Base-by-base conservation (phyloP, 1,140 invertebrate genomes). In the Radopholus similis region DNA sequence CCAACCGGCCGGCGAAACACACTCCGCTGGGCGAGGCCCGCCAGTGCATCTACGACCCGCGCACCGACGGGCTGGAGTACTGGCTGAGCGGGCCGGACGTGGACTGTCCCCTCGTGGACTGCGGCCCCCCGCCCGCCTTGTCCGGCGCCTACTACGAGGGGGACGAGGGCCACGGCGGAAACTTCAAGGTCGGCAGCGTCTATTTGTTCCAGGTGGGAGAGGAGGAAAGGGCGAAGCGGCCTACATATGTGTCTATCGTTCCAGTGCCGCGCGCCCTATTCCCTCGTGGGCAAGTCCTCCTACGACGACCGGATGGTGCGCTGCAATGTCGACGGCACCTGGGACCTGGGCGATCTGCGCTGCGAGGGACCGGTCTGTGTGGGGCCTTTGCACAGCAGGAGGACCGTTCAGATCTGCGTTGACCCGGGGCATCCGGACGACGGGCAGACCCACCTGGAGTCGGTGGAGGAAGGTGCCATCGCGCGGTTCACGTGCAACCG, bases 271-370 rank as follows among this genome's bases (percentile, higher is more conserved):
- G 91, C 94, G 77, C 95, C 93, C 0, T 95, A 95, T 81, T 92
- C 91, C 78, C 83, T 95, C 26, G 92, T 91, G 30, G 93, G 93
- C 3, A 91, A 94, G 85, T 93, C 91, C 0, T 90, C 88, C 37
- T 89, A 89, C 73, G 90, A 92, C 73, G 92, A 96, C 76, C 93
- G 93, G 79, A 89, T 93, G 21, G 92, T 96, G 0, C 88, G 90
- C 37, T 97, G 93, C 84, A 89, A 90, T 85, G 88, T 88, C 2
- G 92, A 93, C 81, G 91, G 91, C 6, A 89, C 91, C 56, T 97
- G 94, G 94, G 94, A 97, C 84, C 95, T 96, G 84, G 93, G 93
- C 9, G 91, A 95, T 83, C 85, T 97, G 18, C 86, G 92, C 53
- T 97, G 94, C 80, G 92, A 95, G 86, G 82, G 83, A 75, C 26